Conservation (phyloP, 2,113 vertebrate genomes). For the Oryzias curvinotus region DNA sequence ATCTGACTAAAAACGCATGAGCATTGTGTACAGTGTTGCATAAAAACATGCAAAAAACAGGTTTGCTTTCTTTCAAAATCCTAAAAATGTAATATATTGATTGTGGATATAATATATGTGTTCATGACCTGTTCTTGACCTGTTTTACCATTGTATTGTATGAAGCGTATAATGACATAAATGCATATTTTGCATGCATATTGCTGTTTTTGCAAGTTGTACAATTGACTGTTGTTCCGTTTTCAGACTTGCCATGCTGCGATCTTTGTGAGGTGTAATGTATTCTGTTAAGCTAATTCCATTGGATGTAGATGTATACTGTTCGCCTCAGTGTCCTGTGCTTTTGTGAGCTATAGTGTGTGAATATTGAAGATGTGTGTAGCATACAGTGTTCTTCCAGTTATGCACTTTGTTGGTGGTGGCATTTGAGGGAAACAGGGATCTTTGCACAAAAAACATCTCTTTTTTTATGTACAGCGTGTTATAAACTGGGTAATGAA, state of each 20-base stretch:
- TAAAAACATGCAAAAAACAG: conserved; percentile 45
- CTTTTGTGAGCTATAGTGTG: conserved; percentile 54
- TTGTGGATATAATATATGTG: conserved; percentile 73
- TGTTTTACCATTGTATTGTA: conserved; percentile 57
- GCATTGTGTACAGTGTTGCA: conserved; percentile 6
- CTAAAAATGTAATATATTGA: conserved; percentile 77
- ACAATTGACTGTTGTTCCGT: conserved; percentile 55
- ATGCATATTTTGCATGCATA: conserved; percentile 67
- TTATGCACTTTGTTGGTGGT: conserved; percentile 74
- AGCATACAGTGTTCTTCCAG: conserved; percentile 68
- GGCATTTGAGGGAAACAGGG: conserved; percentile 59
- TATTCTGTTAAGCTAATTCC: conserved; percentile 62
- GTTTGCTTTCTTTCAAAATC: conserved; percentile 49
- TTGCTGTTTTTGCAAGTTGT: conserved; percentile 60
- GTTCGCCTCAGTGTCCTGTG: conserved; percentile 45
- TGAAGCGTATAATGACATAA: conserved; percentile 41
- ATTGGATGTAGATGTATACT: conserved; percentile 58
- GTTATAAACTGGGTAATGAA: conserved; percentile 59
- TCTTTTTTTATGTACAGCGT: conserved; percentile 62
- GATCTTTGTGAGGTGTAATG: conserved; percentile 48
- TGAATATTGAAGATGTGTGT: conserved; percentile 57
- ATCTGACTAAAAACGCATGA: conserved; percentile 5
- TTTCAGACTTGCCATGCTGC: conserved; percentile 36
- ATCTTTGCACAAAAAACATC: conserved; percentile 65
- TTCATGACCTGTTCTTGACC: conserved; percentile 47